Base-by-base conservation (phyloP, 1,140 invertebrate genomes). In the Periplaneta americana region DNA sequence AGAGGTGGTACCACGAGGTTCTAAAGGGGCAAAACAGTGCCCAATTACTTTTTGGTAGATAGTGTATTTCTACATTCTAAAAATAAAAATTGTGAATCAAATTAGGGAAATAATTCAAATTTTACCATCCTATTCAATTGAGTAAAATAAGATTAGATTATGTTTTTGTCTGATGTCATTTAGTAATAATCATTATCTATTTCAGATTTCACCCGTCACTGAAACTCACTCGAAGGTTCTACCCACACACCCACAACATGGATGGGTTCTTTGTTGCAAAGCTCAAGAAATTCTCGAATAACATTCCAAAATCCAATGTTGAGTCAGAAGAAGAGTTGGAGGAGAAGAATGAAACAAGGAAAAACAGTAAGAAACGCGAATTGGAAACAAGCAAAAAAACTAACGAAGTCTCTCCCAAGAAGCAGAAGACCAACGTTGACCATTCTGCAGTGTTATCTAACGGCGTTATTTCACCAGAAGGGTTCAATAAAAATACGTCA, bases 201-300 rank as follows among this genome's bases (percentile, higher is more conserved):
- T 89, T 93, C 86, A 95, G 98, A 84, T 99, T 98, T 90, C 97
- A 99, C 90, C 97, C 96, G 2, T 95, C 95, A 8, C 87, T 99
- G 87, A 97, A 98, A 87, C 88, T 98, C 32, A 96, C 97, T 0
- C 93, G 93, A 88, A 90, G 98, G 82, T 99, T 98, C 90, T 99
- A 99, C 90, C 98, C 98, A 6, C 98, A 99, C 87, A 94, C 95
- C 22, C 97, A 99, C 87, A 99, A 99, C 88, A 97, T 99, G 94
- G 98, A 99, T 91, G 99, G 99, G 36, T 99, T 99, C 87, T 99
- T 97, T 91, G 98, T 99, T 18, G 98, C 98, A 8, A 99, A 99
- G 91, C 87, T 99, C 0, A 98, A 98, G 88, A 99, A 99, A 86
- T 95, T 98, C 87, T 97, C 96, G 1, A 97, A 98, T 90, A 91